These are phyloP conservation scores for Heliconius congener DNA, from an alignment of 1,140 invertebrate genomes.

Conservation along the genomic window DNA sequence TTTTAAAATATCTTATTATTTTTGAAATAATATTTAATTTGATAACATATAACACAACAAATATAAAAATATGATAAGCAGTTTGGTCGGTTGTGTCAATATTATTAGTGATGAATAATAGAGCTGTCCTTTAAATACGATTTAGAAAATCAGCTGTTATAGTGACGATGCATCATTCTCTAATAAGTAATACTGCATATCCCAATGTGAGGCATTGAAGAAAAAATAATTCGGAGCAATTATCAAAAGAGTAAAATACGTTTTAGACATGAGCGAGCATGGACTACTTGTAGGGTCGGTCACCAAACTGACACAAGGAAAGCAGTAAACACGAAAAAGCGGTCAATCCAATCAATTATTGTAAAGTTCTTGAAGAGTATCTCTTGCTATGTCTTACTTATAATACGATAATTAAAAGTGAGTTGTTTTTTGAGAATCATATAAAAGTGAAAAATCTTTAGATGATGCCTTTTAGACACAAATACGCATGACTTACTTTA, in stretches of 20 bases:
- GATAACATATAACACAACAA: background rate
- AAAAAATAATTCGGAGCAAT: slow-evolving; percentile 79
- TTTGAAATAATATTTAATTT: background rate
- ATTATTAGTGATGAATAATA: slow-evolving; percentile 81
- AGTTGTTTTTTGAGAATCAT: slow-evolving; percentile 80
- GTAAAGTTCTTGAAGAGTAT: slow-evolving; percentile 61
- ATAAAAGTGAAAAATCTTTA: slow-evolving; percentile 54
- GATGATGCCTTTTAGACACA: slow-evolving; percentile 42
- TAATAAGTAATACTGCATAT: slow-evolving; percentile 73
- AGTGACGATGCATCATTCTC: slow-evolving; percentile 81
- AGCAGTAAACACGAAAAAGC: slow-evolving; percentile 83
- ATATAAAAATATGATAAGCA: slow-evolving; percentile 33
- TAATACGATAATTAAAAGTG: slow-evolving; percentile 62
- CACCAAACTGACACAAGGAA: slow-evolving; percentile 83
- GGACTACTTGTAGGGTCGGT: slow-evolving; percentile 79
- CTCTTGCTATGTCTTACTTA: slow-evolving; percentile 56
- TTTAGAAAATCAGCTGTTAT: slow-evolving; percentile 81
- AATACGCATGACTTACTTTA: slow-evolving; percentile 57
- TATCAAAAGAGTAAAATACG: slow-evolving; percentile 78
- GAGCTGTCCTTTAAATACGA: slow-evolving; percentile 79
- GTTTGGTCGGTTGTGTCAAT: slow-evolving; percentile 69
- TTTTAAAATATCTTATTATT: background rate
- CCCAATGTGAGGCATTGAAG: slow-evolving; percentile 80
- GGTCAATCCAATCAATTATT: slow-evolving; percentile 82
- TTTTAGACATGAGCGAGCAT: slow-evolving; percentile 80